Percentiles rank a stretch among this genome's conserved stretches.
phyloP scores from a whole-genome alignment of 2,797 vertebrate species.

The Sebastes vulpes region DNA sequence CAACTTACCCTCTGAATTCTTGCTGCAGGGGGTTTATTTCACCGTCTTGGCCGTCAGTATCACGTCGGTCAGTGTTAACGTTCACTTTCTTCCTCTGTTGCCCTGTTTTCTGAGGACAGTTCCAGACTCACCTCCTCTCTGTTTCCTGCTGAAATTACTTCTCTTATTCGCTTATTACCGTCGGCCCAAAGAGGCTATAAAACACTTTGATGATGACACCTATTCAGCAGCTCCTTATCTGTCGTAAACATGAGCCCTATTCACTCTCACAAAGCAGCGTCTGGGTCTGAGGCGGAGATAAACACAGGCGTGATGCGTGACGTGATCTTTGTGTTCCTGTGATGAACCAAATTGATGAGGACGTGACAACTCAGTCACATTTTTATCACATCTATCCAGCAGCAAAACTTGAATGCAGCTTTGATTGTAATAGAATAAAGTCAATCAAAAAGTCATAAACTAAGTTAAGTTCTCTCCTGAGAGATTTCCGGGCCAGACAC shows the following conservation, averaged over 20 bases:
- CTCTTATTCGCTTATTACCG: not conserved
- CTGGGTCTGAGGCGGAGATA: no score
- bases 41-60: accelerated
- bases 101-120: not conserved
- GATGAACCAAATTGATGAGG: not conserved
- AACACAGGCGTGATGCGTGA: no score
- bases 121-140: not conserved
- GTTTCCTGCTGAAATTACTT: not conserved
- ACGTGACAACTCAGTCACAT: not conserved
- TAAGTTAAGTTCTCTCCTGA: no score
- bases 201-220: not conserved
- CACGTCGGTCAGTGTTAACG: no score
- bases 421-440: no score
- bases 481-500: no score
- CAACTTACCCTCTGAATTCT: not conserved
- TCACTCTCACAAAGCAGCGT: not conserved
- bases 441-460: no score
- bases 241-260: not conserved
- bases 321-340: not conserved
- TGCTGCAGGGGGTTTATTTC: not conserved
- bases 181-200: not conserved
- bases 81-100: not conserved
- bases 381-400: not conserved
- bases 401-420: not conserved
- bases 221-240: not conserved